Percentiles rank a stretch among this genome's conserved stretches.
These are phyloP conservation scores for Holotrichia oblita DNA, from an alignment of 1,140 invertebrate species.

Conservation along the genomic window DNA sequence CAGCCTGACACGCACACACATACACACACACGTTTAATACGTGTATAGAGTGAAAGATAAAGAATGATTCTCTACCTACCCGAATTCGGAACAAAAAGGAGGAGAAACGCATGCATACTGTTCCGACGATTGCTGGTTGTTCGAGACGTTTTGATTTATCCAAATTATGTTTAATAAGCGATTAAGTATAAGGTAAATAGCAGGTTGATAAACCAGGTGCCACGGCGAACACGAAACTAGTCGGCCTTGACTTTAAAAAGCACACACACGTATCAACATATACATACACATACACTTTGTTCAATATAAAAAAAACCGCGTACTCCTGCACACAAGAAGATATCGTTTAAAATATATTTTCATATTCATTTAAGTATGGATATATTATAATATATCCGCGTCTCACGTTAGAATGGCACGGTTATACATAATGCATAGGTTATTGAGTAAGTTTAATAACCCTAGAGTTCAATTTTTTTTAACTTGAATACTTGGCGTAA, in stretches of 20 bases:
- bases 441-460: constrained; percentile 22
- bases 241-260: constrained; percentile 44
- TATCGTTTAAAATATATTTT: constrained; percentile 12
- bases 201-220: constrained; percentile 46
- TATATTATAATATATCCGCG: constrained; percentile 1
- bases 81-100: constrained; percentile 24
- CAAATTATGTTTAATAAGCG: constrained; percentile 46
- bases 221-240: constrained; percentile 35
- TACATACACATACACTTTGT: constrained; percentile 24
- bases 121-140: neutral
- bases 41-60: neutral
- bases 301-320: constrained; percentile 16
- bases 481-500: no score
- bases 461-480: no score
- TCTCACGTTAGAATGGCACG: neutral
- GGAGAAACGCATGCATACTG: neutral
- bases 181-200: constrained; percentile 46
- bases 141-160: constrained; percentile 45
- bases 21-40: neutral
- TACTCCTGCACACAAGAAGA: constrained; percentile 3
- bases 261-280: constrained; percentile 11
- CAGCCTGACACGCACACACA: neutral
- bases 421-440: constrained; percentile 9
- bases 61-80: neutral
- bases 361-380: no score